Evolutionary conservation across 1,140 invertebrate genomes (phyloP).

Genomic region (Brachionus paranguensis): DNA sequence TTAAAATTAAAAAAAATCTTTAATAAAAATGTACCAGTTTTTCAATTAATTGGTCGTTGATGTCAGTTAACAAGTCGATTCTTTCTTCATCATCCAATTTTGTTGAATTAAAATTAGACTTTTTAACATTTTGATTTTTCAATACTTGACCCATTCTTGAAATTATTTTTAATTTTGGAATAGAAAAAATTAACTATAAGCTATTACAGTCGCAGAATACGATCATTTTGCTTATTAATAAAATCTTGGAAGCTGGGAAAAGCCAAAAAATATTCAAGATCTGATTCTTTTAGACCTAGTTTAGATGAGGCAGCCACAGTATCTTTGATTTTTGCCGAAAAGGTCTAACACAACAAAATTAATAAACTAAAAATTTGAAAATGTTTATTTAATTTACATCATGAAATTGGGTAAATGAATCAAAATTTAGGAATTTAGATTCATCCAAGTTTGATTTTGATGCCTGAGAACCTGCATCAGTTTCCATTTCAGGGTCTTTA

Average conservation of each 20-base stretch:
- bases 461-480: background rate
- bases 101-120: conserved; percentile 39
- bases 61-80: conserved; percentile 67
- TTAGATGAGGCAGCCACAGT: background rate
- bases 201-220: background rate
- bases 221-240: conserved; percentile 8
- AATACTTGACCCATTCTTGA: conserved; percentile 6
- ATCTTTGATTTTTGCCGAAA: conserved; percentile 23
- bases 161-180: background rate
- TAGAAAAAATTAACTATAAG: background rate
- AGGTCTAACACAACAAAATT: background rate
- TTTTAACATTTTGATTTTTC: conserved; percentile 17
- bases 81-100: conserved; percentile 64
- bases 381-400: background rate
- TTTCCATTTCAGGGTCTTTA: background rate
- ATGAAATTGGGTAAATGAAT: background rate
- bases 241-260: background rate
- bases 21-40: conserved; percentile 60
- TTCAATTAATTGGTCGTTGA: conserved; percentile 75
- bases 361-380: background rate
- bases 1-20: background rate
- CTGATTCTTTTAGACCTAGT: background rate
- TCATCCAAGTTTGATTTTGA: background rate
- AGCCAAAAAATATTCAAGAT: conserved; percentile 19
- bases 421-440: background rate